These are phyloP conservation scores for Ploceus nigricollis DNA, from an alignment of 2,113 vertebrate genomes.

Conservation along the genomic window DNA sequence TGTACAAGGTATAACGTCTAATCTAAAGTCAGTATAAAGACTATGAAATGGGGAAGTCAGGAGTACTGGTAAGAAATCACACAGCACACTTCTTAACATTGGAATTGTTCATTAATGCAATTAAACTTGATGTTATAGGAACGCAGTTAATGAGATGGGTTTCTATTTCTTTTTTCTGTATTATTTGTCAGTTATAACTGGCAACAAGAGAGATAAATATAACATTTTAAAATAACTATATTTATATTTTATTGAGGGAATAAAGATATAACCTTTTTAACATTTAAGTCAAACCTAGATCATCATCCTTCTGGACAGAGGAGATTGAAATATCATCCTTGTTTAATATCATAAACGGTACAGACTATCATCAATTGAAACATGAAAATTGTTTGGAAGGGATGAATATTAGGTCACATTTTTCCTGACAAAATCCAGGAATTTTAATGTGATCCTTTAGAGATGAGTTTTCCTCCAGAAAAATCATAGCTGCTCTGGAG, in stretches of 20 bases:
- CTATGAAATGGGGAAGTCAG: neutral
- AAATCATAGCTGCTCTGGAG: neutral
- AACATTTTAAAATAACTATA: neutral
- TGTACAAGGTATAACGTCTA: neutral
- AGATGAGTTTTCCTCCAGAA: neutral
- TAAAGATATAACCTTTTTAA: neutral
- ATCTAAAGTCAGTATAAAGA: neutral
- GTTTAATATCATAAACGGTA: neutral
- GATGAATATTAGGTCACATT: neutral
- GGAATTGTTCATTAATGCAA: neutral
- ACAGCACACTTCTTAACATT: neutral
- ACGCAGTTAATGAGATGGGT: neutral
- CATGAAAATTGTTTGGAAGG: neutral
- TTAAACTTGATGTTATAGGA: neutral
- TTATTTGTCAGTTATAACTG: neutral
- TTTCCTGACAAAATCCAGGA: neutral
- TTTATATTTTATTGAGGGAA: neutral
- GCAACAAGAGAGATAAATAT: neutral
- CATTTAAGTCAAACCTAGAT: neutral
- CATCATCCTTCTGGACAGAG: neutral
- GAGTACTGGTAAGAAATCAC: neutral
- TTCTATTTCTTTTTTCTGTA: neutral
- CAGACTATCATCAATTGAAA: neutral
- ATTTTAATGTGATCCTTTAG: neutral
- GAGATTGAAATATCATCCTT: neutral